A percentile compares a stretch with the other conserved stretches of the same genome.
These are phyloP conservation scores for Drosophila sp. DNA, from an alignment of 1,140 invertebrate genomes.

Conservation along the genomic window DNA sequence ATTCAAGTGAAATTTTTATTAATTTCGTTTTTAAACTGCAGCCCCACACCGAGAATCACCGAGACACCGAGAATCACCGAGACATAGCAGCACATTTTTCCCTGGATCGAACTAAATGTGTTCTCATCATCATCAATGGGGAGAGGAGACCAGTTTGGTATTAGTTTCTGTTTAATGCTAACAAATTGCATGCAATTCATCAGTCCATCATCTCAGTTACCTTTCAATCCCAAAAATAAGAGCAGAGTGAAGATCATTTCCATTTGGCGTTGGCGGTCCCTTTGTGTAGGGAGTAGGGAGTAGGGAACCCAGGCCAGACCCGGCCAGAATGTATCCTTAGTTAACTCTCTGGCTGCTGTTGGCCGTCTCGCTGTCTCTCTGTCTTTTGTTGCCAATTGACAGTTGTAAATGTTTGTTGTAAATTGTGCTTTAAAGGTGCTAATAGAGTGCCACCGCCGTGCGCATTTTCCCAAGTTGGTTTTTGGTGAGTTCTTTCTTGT, in stretches of 20 bases:
- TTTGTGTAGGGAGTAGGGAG: constrained; percentile 46
- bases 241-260: background rate
- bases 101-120: constrained; percentile 36
- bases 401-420: constrained; percentile 82
- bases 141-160: constrained; percentile 41
- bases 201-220: constrained; percentile 37
- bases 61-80: constrained; percentile 14
- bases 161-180: constrained; percentile 76
- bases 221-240: constrained; percentile 27
- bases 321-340: constrained; percentile 65
- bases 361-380: constrained; percentile 30
- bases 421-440: constrained; percentile 81
- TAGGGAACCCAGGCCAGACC: background rate
- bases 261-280: constrained; percentile 50
- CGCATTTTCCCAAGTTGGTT: constrained; percentile 65
- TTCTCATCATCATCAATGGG: constrained; percentile 51
- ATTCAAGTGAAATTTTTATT: constrained; percentile 82
- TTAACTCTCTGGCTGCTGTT: constrained; percentile 28
- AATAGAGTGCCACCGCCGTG: constrained; percentile 82
- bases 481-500: constrained; percentile 16
- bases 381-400: constrained; percentile 75
- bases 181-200: constrained; percentile 78
- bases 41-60: constrained; percentile 39
- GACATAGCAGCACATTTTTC: constrained; percentile 23
- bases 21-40: constrained; percentile 77